These are phyloP conservation scores for Girardinichthys multiradiatus DNA, from an alignment of 2,113 vertebrate species.

Conservation along the genomic window DNA sequence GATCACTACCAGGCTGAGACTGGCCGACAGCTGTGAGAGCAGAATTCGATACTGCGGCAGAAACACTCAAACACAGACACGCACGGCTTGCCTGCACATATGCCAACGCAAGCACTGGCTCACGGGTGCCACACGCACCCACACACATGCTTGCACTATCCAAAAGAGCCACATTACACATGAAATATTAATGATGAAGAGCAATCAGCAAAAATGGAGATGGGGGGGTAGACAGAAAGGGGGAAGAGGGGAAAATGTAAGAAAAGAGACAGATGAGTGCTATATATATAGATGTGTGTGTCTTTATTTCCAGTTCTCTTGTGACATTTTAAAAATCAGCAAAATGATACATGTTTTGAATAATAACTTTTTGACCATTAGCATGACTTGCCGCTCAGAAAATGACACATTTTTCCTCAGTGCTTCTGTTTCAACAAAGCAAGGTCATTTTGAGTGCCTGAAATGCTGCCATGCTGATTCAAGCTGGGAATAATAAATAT, in stretches of 20 bases:
- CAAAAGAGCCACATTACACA: constrained; percentile 81
- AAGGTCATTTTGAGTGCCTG: constrained; percentile 59
- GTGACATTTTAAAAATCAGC: constrained; percentile 51
- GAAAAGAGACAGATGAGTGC: constrained; percentile 48
- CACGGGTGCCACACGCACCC: constrained; percentile 26
- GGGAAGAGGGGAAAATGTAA: constrained; percentile 11
- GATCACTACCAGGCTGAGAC: constrained; percentile 72
- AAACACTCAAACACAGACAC: constrained; percentile 54
- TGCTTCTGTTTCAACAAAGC: constrained; percentile 42
- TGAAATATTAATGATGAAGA: constrained; percentile 82
- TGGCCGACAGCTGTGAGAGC: constrained; percentile 79
- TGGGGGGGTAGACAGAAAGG: constrained; percentile 62
- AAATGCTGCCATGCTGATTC: constrained; percentile 37
- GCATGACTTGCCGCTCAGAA: constrained; percentile 27
- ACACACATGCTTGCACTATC: constrained; percentile 67
- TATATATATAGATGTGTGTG: constrained; percentile 17
- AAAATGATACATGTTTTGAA: constrained; percentile 53
- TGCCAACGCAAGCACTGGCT: constrained; percentile 30
- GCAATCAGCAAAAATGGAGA: constrained; percentile 82
- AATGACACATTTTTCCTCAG: constrained; percentile 20
- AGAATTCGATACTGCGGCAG: constrained; percentile 81
- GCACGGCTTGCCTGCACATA: constrained; percentile 32
- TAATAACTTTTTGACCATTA: constrained; percentile 47
- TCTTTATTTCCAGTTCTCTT: constrained; percentile 45
- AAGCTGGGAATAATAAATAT: constrained; percentile 21